Percentiles rank a stretch among this genome's conserved stretches.
phyloP scores from a whole-genome alignment of 2,113 vertebrate genomes.

The Chelonoidis abingdonii region DNA sequence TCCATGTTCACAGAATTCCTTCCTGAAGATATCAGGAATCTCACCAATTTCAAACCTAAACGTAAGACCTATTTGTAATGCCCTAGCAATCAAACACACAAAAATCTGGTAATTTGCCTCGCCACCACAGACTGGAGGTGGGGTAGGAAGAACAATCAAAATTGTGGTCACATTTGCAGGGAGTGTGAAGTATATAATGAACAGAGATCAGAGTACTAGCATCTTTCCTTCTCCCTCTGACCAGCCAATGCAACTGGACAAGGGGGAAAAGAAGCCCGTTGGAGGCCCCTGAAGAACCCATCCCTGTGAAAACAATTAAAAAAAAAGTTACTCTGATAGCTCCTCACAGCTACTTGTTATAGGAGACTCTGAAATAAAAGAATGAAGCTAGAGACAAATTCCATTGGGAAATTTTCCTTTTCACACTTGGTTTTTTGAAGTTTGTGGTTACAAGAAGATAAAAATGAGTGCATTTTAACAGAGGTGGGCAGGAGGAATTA shows the following conservation, averaged over 20 bases:
- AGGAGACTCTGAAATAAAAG: background rate
- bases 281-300: background rate
- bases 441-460: background rate
- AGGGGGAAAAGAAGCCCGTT: background rate
- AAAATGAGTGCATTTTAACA: background rate
- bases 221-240: background rate
- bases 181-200: background rate
- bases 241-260: background rate
- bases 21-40: background rate
- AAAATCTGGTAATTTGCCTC: background rate
- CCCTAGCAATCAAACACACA: background rate
- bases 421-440: background rate
- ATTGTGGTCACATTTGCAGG: background rate
- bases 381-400: background rate
- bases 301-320: background rate
- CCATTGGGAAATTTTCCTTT: background rate
- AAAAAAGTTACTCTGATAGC: background rate
- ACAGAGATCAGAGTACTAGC: background rate
- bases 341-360: background rate
- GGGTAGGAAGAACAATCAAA: rapidly evolving
- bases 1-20: background rate
- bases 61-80: background rate
- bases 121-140: background rate
- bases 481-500: background rate
- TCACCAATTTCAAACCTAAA: background rate